A percentile compares a stretch with the other conserved stretches of the same genome.
These are phyloP conservation scores for Anneissia japonica DNA, from an alignment of 35 echinoderm and acorn worm species.

Conservation along the genomic window DNA sequence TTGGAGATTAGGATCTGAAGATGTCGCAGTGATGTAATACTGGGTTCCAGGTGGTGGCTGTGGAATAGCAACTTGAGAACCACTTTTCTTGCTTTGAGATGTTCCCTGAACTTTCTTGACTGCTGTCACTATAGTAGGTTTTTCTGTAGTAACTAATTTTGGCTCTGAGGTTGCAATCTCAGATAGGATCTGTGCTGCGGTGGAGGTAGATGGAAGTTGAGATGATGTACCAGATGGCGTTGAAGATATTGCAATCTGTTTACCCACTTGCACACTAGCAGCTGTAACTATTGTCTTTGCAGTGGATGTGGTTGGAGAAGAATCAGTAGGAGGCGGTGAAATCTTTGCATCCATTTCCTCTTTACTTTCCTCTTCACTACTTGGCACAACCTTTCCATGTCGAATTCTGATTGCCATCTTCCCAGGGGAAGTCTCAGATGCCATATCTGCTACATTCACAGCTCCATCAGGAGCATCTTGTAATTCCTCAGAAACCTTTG, in stretches of 20 bases:
- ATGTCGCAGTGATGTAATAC: slow-evolving; percentile 95
- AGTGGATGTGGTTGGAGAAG: background rate
- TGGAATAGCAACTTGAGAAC: slow-evolving; percentile 30
- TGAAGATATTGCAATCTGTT: background rate
- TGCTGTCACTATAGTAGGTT: slow-evolving; percentile 3
- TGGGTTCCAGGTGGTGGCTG: slow-evolving; percentile 75
- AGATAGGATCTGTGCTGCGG: background rate
- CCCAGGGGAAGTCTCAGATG: slow-evolving; percentile 22
- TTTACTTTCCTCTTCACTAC: slow-evolving; percentile 23
- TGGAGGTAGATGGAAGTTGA: background rate
- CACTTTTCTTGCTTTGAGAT: background rate
- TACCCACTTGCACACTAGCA: background rate
- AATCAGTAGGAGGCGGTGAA: background rate
- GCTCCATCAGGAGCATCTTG: slow-evolving; percentile 6
- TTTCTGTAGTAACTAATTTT: background rate
- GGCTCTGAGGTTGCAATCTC: background rate
- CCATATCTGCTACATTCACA: slow-evolving; percentile 54
- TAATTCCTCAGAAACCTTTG: background rate
- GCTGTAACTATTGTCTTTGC: background rate
- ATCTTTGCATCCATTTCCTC: slow-evolving; percentile 15
- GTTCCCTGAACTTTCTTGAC: background rate
- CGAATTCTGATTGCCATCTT: slow-evolving; percentile 44
- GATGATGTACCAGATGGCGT: background rate
- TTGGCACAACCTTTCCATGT: slow-evolving; percentile 46
- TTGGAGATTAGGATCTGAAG: slow-evolving; percentile 92